Evolutionary conservation across 53 echinoderm and acorn worm species (phyloP).

Genomic region (Apostichopus leukothele): DNA sequence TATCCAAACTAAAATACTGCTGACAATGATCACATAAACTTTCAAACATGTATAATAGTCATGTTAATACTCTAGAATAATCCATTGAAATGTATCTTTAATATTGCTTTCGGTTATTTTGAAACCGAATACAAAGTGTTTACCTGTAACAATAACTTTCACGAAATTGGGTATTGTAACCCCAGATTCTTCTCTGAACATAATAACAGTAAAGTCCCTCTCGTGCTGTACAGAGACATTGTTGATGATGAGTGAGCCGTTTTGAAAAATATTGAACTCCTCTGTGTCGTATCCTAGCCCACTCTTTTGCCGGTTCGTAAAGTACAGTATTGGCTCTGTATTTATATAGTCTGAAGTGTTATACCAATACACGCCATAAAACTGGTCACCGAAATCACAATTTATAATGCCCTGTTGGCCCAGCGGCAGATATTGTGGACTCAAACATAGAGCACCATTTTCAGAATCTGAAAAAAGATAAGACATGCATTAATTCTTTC

Average conservation of each 20-base stretch:
- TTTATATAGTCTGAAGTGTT: background rate
- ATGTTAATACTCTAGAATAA: too few relatives aligned
- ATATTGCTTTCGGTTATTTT: too few relatives aligned
- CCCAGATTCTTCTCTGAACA: conserved; percentile 1
- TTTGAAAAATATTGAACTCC: background rate
- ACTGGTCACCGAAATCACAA: conserved; percentile 7
- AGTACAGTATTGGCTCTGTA: background rate
- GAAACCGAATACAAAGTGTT: too few relatives aligned
- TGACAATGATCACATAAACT: too few relatives aligned
- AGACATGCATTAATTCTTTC: background rate
- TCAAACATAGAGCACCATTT: background rate
- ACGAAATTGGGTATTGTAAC: background rate
- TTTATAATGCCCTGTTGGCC: background rate
- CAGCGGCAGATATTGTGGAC: background rate
- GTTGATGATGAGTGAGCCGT: conserved; percentile 1
- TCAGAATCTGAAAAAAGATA: background rate
- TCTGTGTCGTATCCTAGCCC: background rate
- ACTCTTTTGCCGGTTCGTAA: background rate
- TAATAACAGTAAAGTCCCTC: background rate
- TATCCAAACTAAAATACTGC: too few relatives aligned
- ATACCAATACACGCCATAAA: conserved; percentile 21
- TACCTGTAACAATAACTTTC: background rate
- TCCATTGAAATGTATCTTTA: too few relatives aligned
- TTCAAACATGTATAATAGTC: too few relatives aligned
- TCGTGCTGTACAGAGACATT: background rate